A percentile compares a stretch with the other conserved stretches of the same genome.
These are phyloP conservation scores for Cotesia vestalis DNA, from an alignment of 1,140 invertebrate species.

Conservation along the genomic window DNA sequence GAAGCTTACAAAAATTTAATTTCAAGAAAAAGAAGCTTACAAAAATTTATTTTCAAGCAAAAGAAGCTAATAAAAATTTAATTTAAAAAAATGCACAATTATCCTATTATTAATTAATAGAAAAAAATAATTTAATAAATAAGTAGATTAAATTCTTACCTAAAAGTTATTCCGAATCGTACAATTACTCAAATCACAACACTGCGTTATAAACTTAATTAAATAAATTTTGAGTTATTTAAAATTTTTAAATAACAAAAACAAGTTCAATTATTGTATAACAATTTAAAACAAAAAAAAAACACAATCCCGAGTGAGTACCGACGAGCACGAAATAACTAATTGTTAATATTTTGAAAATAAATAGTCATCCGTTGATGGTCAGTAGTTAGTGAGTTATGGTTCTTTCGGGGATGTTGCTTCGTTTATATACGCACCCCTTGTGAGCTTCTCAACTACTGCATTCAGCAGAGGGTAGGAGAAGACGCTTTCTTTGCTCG, in stretches of 20 bases:
- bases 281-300: neutral
- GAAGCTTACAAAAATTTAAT: too few species aligned
- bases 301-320: neutral
- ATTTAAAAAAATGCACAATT: too few species aligned
- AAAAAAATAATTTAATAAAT: too few species aligned
- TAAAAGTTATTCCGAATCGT: too few species aligned
- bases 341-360: neutral
- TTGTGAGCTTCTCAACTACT: conserved; percentile 34
- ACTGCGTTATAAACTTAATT: conserved; percentile 1
- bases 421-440: conserved; percentile 50
- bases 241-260: neutral
- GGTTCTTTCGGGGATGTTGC: conserved; percentile 31
- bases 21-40: too few species aligned
- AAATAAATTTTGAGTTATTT: neutral
- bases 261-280: neutral
- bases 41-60: too few species aligned
- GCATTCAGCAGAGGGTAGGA: conserved; percentile 28
- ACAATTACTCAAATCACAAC: too few species aligned
- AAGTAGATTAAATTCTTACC: too few species aligned
- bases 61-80: too few species aligned
- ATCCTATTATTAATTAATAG: too few species aligned
- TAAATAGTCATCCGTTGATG: neutral
- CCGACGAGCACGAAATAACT: too few species aligned
- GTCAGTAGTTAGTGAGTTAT: conserved; percentile 33
- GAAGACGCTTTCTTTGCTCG: conserved; percentile 31